Evolutionary conservation across 1,140 invertebrate genomes (phyloP), one percentile per base, ranked within the genome.

Genomic region (Camponotus pennsylvanicus): DNA sequence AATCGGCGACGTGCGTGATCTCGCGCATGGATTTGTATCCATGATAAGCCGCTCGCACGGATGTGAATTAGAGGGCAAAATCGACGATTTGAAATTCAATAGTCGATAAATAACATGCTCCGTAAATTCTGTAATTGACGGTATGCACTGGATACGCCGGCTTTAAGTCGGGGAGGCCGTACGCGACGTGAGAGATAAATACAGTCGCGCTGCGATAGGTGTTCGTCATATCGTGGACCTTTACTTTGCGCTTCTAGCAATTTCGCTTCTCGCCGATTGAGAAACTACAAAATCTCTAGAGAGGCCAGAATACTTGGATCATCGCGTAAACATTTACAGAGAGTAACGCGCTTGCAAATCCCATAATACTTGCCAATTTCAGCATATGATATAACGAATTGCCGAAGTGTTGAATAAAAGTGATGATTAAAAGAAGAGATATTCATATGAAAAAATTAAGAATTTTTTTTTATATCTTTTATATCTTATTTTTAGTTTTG

Each of bases 51-150:
- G 66, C 89, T 70, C 71, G 85, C 70, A 78, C 73, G 82, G 69
- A 92, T 93, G 92, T 93, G 92, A 94, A 92, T 94, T 93, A 93
- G 87, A 91, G 89, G 78, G 70, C 75, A 80, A 93, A 93, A 93
- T 90, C 88, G 88, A 88, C 79, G 88, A 88, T 92, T 85, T 90
- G 92, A 92, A 93, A 93, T 93, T 93, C 93, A 94, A 94, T 93
- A 89, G 92, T 88, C 90, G 88, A 93, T 93, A 93, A 93, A 93
- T 93, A 93, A 94, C 88, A 76, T 89, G 89, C 84, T 80, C 88
- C 77, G 89, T 88, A 90, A 91, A 91, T 93, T 93, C 88, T 89
- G 88, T 93, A 93, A 93, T 93, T 88, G 90, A 85, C 76, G 87
- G 87, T 93, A 90, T 27, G 1, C 91, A 64, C 84, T 82, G 89